phyloP scores from a whole-genome alignment of 2,888 invertebrate genomes.

The Agrochola macilenta region DNA sequence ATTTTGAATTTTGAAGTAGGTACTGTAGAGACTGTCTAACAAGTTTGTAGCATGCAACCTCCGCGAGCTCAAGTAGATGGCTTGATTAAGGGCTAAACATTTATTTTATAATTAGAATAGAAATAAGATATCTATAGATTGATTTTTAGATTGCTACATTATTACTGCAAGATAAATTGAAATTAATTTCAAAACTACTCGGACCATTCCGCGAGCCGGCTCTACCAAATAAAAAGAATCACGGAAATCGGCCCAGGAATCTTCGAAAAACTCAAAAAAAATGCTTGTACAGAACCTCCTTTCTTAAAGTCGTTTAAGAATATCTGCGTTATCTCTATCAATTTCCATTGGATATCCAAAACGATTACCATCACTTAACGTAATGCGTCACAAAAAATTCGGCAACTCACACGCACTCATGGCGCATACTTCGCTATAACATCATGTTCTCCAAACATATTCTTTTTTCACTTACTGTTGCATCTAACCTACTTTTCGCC shows the following conservation, averaged over 20 bases:
- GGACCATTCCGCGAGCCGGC: background rate
- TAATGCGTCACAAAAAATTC: conserved; percentile 27
- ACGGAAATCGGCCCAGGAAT: fast-evolving
- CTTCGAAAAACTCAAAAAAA: background rate
- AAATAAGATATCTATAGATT: too few species aligned
- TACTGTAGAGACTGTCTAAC: too few species aligned
- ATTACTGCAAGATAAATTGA: background rate
- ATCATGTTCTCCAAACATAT: conserved; percentile 53
- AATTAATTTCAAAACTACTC: background rate
- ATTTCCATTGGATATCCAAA: conserved; percentile 42
- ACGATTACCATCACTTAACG: conserved; percentile 40
- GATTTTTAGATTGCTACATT: too few species aligned
- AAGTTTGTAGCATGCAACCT: too few species aligned
- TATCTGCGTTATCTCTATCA: conserved; percentile 31
- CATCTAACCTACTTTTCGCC: conserved; percentile 29
- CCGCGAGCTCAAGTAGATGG: too few species aligned
- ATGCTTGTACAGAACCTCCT: background rate
- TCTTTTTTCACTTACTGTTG: conserved; percentile 42
- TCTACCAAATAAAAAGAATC: background rate
- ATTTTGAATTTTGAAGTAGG: too few species aligned
- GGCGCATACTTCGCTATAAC: conserved; percentile 25
- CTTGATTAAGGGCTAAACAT: too few species aligned
- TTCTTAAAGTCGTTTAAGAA: background rate
- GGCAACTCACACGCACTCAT: conserved; percentile 47
- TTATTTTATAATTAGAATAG: too few species aligned